Evolutionary conservation across 2,113 vertebrate genomes (phyloP), one percentile per base, ranked within the genome.

Genomic region (Ahaetulla prasina): DNA sequence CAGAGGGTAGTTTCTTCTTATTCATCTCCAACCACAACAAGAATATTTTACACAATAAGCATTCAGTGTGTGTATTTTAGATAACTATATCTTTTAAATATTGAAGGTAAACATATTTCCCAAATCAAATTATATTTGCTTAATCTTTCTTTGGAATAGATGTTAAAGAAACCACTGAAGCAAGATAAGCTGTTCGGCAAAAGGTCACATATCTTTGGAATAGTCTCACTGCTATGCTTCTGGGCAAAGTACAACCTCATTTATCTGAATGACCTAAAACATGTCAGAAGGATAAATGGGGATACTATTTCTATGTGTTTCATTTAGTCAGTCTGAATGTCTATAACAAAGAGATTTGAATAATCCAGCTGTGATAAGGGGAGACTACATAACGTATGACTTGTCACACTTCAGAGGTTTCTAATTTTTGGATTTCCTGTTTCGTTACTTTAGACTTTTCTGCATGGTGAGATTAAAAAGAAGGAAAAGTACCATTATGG

Each of bases 21-120:
- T 43, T 90, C 94, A 93, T 92, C 30, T 94, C 87, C 85, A 95
- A 92, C 85, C 35, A n/a, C 86, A 91, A 95, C 93, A 27, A 88
- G 18, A 93, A 23, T 22, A 47, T 91, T 92, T 4, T 95, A 0
- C 0, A 54, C 84, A 91, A 91, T 91, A 88, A 45, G 20, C n/a
- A 90, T 1, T 90, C 89, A 93, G 50, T 25, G 14, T 53, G 23
- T 85, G 12, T 89, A 86, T 47, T 91, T 88, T 90, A 94, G 85
- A 49, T 30, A 94, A 95, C 84, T 68, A 92, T 8, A 35, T 88
- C 88, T 89, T 88, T 89, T 89, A 94, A 80, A 18, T 0, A 3
- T 1, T 54, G n/a, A 87, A 93, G 52, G 87, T 60, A 50, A 90
- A 11, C 18, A 85, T 57, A 8, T 50, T 93, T 91, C 25, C 14